Evolutionary conservation across 2,797 vertebrate species (phyloP).

Genomic region (Sebastes kiyomatsui): DNA sequence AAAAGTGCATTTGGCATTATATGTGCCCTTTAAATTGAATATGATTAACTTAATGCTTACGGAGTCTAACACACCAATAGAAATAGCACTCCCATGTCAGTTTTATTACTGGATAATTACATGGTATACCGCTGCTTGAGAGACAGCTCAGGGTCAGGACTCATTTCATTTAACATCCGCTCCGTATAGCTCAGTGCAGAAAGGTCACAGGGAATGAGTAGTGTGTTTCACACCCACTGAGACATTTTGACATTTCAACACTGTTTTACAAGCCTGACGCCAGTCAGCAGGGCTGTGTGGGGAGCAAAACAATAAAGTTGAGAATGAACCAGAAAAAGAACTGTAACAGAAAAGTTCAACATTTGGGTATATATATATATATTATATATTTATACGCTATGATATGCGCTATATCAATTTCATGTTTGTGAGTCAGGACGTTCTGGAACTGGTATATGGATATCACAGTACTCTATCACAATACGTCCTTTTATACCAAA

Average conservation of each 20-base stretch:
- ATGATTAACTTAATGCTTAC: background rate
- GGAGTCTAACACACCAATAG: background rate
- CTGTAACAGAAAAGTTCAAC: background rate
- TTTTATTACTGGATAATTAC: background rate
- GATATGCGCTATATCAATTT: no score
- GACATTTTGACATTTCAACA: slow-evolving; percentile 35
- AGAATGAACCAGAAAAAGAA: background rate
- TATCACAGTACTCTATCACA: no score
- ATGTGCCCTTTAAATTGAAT: background rate
- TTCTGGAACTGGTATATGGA: no score
- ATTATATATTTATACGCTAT: no score
- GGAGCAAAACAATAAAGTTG: background rate
- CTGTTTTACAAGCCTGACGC: slow-evolving; percentile 2
- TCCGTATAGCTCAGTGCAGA: slow-evolving; percentile 40
- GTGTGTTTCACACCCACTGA: slow-evolving; percentile 26
- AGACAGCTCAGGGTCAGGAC: background rate
- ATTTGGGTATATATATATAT: no score
- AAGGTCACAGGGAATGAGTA: slow-evolving; percentile 42
- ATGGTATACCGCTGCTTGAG: background rate
- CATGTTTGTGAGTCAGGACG: no score
- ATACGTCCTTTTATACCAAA: no score
- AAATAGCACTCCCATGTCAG: background rate
- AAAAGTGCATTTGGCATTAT: background rate
- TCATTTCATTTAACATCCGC: background rate
- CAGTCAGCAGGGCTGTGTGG: background rate